Percentiles rank a stretch among this genome's conserved stretches.
Evolutionary conservation across 2,888 invertebrate species (phyloP).

Genomic region (Eledona agricola): DNA sequence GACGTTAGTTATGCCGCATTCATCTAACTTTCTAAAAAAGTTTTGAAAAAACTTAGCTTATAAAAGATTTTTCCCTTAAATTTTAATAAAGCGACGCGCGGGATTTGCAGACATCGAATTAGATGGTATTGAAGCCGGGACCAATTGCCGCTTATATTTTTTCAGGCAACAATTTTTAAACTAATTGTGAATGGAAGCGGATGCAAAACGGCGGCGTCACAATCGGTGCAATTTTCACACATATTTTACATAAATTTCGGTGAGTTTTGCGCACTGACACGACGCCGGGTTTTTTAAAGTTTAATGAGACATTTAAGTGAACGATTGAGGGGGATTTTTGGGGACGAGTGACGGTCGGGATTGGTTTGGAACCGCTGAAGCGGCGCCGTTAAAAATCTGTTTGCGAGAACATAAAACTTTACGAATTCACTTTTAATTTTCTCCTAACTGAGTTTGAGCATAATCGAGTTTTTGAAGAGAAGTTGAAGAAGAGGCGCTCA

Average conservation of each 20-base stretch:
- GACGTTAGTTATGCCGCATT: conserved; percentile 43
- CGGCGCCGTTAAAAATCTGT: conserved; percentile 32
- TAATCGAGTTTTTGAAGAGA: conserved; percentile 43
- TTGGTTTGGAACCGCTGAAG: conserved; percentile 23
- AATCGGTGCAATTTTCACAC: too few relatives aligned
- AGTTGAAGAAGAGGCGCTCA: conserved; percentile 37
- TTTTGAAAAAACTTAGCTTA: conserved; percentile 35
- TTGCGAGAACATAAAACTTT: conserved; percentile 35
- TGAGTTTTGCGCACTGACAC: too few relatives aligned
- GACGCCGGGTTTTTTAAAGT: too few relatives aligned
- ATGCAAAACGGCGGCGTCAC: conserved; percentile 26
- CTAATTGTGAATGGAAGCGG: conserved; percentile 37
- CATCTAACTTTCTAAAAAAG: conserved; percentile 41
- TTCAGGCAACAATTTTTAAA: conserved; percentile 39
- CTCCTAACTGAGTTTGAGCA: conserved; percentile 42
- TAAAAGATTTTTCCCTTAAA: conserved; percentile 40
- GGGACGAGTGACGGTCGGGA: too few relatives aligned
- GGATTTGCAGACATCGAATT: conserved; percentile 43
- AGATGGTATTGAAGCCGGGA: conserved; percentile 43
- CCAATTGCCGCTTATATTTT: conserved; percentile 44
- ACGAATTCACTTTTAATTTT: conserved; percentile 42
- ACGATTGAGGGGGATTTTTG: too few relatives aligned
- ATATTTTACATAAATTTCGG: too few relatives aligned
- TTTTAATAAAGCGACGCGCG: conserved; percentile 42
- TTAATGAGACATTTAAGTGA: too few relatives aligned